Conservation (phyloP, 2,113 vertebrate species). For the Oncorhynchus tshawytscha region DNA sequence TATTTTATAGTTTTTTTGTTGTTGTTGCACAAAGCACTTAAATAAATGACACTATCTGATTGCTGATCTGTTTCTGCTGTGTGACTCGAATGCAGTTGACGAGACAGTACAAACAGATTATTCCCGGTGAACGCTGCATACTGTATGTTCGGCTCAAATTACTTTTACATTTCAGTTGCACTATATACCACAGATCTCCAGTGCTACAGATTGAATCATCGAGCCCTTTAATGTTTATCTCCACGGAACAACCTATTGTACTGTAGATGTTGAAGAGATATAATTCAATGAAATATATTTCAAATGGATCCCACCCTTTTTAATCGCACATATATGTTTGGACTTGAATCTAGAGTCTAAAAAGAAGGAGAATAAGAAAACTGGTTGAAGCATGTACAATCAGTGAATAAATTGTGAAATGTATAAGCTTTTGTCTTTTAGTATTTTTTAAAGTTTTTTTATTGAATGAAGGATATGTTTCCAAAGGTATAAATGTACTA, state of each 20-base stretch:
- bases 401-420: not conserved
- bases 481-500: not conserved
- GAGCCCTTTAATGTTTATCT: slow-evolving; percentile 10
- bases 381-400: not conserved
- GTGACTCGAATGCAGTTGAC: too few species aligned
- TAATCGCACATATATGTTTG: not conserved
- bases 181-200: slow-evolving; percentile 24
- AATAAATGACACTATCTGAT: slow-evolving; percentile 34
- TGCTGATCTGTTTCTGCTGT: too few species aligned
- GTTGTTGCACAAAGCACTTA: slow-evolving; percentile 70
- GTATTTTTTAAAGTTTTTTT: not conserved
- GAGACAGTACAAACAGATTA: too few species aligned
- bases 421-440: not conserved
- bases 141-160: slow-evolving; percentile 8
- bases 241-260: slow-evolving; percentile 8
- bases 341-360: not conserved
- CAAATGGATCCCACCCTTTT: not conserved
- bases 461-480: slow-evolving; percentile 37
- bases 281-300: not conserved
- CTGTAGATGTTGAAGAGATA: slow-evolving; percentile 6
- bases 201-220: slow-evolving; percentile 40
- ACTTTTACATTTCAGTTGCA: slow-evolving; percentile 26
- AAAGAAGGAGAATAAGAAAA: not conserved
- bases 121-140: too few species aligned
- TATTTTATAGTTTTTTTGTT: slow-evolving; percentile 37